Percentiles rank a stretch among this genome's conserved stretches.
These are phyloP conservation scores for Nomada fabriciana DNA, from an alignment of 2,888 invertebrate species.

Conservation along the genomic window DNA sequence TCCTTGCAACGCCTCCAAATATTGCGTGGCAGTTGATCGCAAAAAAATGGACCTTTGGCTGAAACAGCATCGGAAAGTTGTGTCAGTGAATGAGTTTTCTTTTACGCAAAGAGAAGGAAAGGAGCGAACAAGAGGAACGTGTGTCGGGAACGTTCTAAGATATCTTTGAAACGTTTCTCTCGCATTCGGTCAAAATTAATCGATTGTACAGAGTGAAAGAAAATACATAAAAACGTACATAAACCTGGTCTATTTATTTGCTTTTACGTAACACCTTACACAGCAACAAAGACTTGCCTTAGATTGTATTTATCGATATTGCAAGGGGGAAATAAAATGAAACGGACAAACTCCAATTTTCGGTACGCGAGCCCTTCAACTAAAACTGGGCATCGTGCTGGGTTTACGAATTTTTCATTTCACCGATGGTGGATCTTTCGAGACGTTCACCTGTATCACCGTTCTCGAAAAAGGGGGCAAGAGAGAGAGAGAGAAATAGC, in stretches of 20 bases:
- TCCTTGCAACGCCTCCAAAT: conserved; percentile 75
- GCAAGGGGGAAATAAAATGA: conserved; percentile 20
- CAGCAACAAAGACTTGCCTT: conserved; percentile 57
- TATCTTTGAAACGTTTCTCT: not conserved
- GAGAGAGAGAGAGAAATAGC: not conserved
- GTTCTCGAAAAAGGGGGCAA: not conserved
- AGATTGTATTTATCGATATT: conserved; percentile 45
- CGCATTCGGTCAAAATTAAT: not conserved
- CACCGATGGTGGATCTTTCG: not conserved
- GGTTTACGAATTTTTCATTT: not conserved
- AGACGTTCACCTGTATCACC: not conserved
- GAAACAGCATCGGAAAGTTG: conserved; percentile 67
- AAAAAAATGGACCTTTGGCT: conserved; percentile 70
- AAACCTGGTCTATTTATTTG: conserved; percentile 63
- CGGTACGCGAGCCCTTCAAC: not conserved
- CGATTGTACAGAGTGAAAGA: conserved; percentile 12
- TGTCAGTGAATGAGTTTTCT: conserved; percentile 31
- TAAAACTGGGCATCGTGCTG: not conserved
- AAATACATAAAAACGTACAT: conserved; percentile 39
- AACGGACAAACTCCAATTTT: not conserved
- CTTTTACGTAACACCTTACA: conserved; percentile 66
- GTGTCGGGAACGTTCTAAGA: not conserved
- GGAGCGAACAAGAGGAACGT: not conserved
- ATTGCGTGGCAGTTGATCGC: conserved; percentile 74
- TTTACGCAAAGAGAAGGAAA: not conserved